These are phyloP conservation scores for Fabriciana adippe DNA, from an alignment of 2,888 invertebrate species.

Conservation along the genomic window DNA sequence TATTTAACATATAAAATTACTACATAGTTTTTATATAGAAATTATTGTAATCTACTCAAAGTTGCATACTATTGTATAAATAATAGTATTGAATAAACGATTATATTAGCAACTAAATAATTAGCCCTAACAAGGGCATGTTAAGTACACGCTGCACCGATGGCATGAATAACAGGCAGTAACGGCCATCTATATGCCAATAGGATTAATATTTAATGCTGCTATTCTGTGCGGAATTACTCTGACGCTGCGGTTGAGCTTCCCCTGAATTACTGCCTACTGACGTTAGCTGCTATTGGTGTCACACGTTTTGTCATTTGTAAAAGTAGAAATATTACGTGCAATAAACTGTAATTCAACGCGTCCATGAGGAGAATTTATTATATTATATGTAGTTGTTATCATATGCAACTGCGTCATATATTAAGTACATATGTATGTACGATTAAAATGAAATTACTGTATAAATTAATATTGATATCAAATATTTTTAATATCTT, in stretches of 20 bases:
- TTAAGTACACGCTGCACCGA: constrained; percentile 54
- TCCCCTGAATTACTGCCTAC: constrained; percentile 71
- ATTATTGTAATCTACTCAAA: not conserved
- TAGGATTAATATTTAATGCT: constrained; percentile 78
- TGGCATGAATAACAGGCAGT: constrained; percentile 64
- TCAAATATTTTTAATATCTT: too few relatives aligned
- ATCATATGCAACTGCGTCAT: too few relatives aligned
- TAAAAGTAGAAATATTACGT: constrained; percentile 40
- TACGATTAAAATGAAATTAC: too few relatives aligned
- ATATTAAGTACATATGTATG: too few relatives aligned
- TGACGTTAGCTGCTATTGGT: constrained; percentile 57
- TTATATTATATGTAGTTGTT: too few relatives aligned
- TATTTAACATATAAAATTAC: not conserved
- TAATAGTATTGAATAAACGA: constrained; percentile 2
- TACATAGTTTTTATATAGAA: too few relatives aligned
- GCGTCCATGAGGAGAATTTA: constrained; percentile 3
- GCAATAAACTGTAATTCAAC: constrained; percentile 4
- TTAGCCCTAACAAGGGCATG: constrained; percentile 51
- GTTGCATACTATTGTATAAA: constrained; percentile 1
- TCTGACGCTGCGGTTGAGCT: constrained; percentile 69
- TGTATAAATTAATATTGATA: too few relatives aligned
- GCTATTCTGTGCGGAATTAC: constrained; percentile 72
- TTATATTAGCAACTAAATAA: constrained; percentile 54
- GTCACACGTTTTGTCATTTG: constrained; percentile 55
- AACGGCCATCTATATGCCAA: constrained; percentile 74